phyloP scores from a whole-genome alignment of 2,797 vertebrate species.

The Strix occidentalis region DNA sequence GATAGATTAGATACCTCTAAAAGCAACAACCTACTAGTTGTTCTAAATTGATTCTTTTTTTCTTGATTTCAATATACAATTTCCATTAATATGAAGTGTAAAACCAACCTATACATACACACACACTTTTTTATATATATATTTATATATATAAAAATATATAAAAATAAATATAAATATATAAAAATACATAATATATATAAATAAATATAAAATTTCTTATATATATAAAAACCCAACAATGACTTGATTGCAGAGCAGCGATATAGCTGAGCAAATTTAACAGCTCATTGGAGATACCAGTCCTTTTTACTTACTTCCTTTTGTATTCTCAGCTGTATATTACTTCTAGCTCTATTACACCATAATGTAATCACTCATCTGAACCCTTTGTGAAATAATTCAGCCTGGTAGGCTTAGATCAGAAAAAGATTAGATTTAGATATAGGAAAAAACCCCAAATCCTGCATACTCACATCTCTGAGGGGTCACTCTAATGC shows the following conservation, averaged over 20 bases:
- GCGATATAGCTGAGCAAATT: not conserved
- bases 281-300: not conserved
- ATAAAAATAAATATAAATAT: too few species aligned
- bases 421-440: not conserved
- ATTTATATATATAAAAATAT: too few species aligned
- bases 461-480: not conserved
- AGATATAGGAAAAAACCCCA: too few species aligned
- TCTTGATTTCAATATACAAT: not conserved
- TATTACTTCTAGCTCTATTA: not conserved
- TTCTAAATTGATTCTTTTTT: not conserved
- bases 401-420: not conserved
- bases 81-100: not conserved
- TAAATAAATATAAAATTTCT: too few species aligned
- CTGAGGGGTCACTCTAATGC: not conserved
- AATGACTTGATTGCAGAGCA: rapidly evolving
- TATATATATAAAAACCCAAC: too few species aligned
- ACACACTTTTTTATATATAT: too few species aligned
- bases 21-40: not conserved
- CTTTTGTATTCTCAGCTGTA: not conserved
- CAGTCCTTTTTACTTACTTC: not conserved
- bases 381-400: not conserved
- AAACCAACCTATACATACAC: not conserved
- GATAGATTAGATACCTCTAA: not conserved
- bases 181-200: too few species aligned
- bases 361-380: not conserved